Evolutionary conservation across 1,140 invertebrate genomes (phyloP).

Genomic region (Anagrus nilaparvatae): DNA sequence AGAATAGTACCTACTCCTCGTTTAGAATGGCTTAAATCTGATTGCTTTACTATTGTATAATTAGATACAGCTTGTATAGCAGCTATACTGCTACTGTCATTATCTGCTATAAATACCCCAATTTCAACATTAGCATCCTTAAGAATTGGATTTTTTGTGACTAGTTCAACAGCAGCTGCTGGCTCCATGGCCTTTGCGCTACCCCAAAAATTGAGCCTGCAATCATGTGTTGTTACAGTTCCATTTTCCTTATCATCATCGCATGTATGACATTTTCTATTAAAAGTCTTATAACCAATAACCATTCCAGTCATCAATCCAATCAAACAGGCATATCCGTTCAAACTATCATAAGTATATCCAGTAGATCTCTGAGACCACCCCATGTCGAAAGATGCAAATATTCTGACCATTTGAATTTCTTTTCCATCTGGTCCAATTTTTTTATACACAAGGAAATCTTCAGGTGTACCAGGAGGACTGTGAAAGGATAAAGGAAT

Average conservation of each 20-base stretch:
- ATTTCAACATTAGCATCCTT: slow-evolving; percentile 13
- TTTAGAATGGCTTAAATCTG: slow-evolving; percentile 14
- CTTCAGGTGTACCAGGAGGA: not conserved
- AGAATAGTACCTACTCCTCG: slow-evolving; percentile 12
- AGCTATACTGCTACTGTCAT: slow-evolving; percentile 14
- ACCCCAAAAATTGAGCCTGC: slow-evolving; percentile 12
- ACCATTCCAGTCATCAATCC: slow-evolving; percentile 1
- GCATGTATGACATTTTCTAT: slow-evolving; percentile 12
- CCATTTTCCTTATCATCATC: slow-evolving; percentile 6
- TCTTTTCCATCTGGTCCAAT: not conserved
- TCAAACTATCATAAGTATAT: slow-evolving; percentile 13
- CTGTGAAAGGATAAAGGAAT: not conserved
- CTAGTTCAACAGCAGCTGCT: slow-evolving; percentile 6
- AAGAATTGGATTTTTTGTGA: slow-evolving; percentile 10
- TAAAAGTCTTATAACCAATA: slow-evolving; percentile 7
- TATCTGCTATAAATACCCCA: slow-evolving; percentile 16
- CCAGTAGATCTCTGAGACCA: slow-evolving; percentile 19
- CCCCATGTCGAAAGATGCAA: slow-evolving; percentile 17
- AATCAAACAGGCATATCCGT: slow-evolving; percentile 9
- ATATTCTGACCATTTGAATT: slow-evolving; percentile 9
- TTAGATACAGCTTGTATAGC: slow-evolving; percentile 5
- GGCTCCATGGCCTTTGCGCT: slow-evolving; percentile 18
- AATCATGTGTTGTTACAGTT: slow-evolving; percentile 7
- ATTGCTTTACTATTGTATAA: slow-evolving; percentile 9
- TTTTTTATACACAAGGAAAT: not conserved